A percentile compares a stretch with the other conserved stretches of the same genome.
phyloP scores from a whole-genome alignment of 2,888 invertebrate species.

The Vandiemenella viatica region DNA sequence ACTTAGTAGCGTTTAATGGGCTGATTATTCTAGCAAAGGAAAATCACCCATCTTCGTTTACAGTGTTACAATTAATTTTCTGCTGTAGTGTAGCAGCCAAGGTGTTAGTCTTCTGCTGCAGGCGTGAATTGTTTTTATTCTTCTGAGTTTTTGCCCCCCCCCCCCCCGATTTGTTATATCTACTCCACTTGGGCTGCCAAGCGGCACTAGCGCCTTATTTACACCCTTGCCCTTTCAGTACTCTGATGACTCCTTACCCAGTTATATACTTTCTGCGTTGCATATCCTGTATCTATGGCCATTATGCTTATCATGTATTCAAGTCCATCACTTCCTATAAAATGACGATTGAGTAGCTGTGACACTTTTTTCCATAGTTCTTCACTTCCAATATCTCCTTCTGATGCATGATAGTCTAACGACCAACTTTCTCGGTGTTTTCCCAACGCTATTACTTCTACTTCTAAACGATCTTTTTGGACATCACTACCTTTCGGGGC shows the following conservation, averaged over 20 bases:
- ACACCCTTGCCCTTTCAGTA: background rate
- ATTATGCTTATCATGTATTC: background rate
- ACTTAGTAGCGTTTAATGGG: too few relatives aligned
- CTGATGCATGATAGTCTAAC: background rate
- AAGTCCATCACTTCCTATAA: background rate
- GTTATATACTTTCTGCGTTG: background rate
- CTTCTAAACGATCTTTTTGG: background rate
- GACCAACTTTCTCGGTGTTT: background rate
- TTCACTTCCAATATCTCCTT: background rate
- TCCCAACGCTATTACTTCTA: background rate
- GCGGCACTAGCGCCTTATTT: slow-evolving; percentile 1
- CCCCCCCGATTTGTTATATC: background rate
- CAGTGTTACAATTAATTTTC: too few relatives aligned
- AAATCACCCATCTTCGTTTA: too few relatives aligned
- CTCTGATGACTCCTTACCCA: slow-evolving; percentile 1
- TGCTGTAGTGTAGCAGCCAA: too few relatives aligned
- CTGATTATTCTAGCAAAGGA: too few relatives aligned
- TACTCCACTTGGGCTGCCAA: background rate
- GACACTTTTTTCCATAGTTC: background rate
- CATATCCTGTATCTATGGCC: background rate
- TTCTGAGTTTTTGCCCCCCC: background rate
- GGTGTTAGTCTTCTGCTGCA: too few relatives aligned
- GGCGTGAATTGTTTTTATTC: background rate
- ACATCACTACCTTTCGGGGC: background rate
- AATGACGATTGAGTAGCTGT: background rate